Base-by-base conservation (phyloP, 1,140 invertebrate species). In the Drosophila quadrilineata region DNA sequence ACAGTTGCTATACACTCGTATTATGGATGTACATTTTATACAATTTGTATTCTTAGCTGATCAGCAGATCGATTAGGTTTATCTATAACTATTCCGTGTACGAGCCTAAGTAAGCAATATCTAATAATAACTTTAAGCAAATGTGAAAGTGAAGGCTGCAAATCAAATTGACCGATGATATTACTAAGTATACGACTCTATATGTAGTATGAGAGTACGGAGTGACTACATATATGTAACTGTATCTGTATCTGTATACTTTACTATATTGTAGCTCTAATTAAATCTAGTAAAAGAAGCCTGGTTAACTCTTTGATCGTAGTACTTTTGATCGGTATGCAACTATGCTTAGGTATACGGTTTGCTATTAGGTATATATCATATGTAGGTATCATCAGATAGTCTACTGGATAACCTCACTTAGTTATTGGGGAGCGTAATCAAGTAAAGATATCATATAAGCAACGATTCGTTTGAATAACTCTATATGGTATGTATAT, bases 11-110 rank as follows among this genome's bases (percentile, higher is more conserved):
- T 64, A 73, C 57, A 67, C 52, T 69, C 54, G 36, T 68, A 52
- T 48, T 54, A 52, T 24, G 73, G 58, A 72, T 82, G 79, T 84
- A 84, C 77, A 84, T 67, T 77, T 73, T 84, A 74, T 85, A 84
- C 77, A 84, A 50, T 48, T 28, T 58, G 19, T 62, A 26, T 35
- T 19, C 28, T 45, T 24, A 69, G 46, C 19, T 21, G 14, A 43
- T 48, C 53, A 57, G 36, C 52, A 59, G 56, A 6, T 45, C 31
- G 29, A 33, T 12, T 38, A 14, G n/a, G n/a, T 19, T 41, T 41
- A 54, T 33, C 3, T 24, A 31, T 26, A 22, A 6, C 14, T 24
- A 10, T 22, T 29, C 21, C 21, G n/a, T 35, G 17, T 6, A 14
- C 12, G 9, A 19, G 14, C 6, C 6, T 43, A 45, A 45, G 22